Percentiles rank a stretch among this genome's conserved stretches.
phyloP scores from a whole-genome alignment of 2,113 vertebrate species.

The Formicarius rufipectus region DNA sequence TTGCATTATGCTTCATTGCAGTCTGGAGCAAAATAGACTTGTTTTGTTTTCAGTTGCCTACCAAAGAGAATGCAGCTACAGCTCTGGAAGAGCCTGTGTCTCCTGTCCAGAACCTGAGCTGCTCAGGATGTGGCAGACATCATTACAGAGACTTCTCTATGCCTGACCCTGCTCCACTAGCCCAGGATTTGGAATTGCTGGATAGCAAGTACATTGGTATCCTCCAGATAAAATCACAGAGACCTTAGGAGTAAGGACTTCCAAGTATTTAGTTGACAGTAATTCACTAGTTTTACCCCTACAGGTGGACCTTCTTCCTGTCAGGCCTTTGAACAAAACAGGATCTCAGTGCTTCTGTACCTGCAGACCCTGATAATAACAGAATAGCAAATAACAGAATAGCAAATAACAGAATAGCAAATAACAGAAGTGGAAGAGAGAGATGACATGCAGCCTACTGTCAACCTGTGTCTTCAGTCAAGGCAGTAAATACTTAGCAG shows the following conservation, averaged over 20 bases:
- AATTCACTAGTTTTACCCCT: background rate
- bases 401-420: too few species aligned
- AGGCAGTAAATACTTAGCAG: background rate
- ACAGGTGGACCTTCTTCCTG: background rate
- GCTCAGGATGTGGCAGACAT: background rate
- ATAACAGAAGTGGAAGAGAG: background rate
- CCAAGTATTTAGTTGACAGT: background rate
- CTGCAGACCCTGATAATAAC: background rate
- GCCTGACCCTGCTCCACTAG: background rate
- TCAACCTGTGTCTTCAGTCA: background rate
- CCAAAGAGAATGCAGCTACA: background rate
- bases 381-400: background rate
- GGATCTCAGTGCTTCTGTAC: background rate
- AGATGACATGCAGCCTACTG: background rate
- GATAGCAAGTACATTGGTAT: background rate
- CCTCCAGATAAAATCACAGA: background rate
- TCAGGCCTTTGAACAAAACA: background rate
- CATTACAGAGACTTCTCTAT: background rate
- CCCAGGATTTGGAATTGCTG: background rate
- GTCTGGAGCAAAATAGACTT: background rate
- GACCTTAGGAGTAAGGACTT: background rate
- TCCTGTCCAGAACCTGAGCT: background rate
- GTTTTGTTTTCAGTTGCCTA: background rate
- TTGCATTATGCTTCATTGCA: background rate
- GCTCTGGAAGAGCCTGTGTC: background rate